Evolutionary conservation across 2,888 invertebrate genomes (phyloP).

Genomic region (Chorisops tibialis): DNA sequence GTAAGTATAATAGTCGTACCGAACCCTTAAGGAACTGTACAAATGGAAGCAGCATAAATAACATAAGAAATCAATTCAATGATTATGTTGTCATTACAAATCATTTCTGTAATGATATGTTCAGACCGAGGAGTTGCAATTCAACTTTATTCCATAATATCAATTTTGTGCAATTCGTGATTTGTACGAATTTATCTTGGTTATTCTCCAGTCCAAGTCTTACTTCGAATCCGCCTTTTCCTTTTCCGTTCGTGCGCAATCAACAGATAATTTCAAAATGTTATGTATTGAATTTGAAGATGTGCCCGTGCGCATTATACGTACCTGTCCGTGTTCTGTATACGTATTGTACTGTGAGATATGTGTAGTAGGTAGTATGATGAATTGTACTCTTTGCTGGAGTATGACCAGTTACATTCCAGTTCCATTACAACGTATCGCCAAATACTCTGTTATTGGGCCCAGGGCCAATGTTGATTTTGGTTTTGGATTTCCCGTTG

Average conservation of each 20-base stretch:
- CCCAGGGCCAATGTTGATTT: constrained; percentile 21
- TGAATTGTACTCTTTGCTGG: too few relatives aligned
- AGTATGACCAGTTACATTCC: constrained; percentile 22
- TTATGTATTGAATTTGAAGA: constrained; percentile 14
- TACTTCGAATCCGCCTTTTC: constrained; percentile 21
- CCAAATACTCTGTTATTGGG: constrained; percentile 23
- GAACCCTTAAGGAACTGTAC: background rate
- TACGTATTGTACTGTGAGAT: too few relatives aligned
- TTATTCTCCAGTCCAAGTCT: background rate
- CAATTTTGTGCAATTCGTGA: constrained; percentile 32
- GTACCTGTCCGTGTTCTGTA: too few relatives aligned
- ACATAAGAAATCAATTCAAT: constrained; percentile 36
- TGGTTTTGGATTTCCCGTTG: background rate
- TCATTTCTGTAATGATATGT: constrained; percentile 39
- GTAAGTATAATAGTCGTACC: too few relatives aligned
- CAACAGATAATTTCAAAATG: constrained; percentile 16
- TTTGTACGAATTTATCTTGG: constrained; percentile 33
- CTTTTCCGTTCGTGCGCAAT: constrained; percentile 29
- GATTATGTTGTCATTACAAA: constrained; percentile 40
- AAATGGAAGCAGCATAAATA: constrained; percentile 26
- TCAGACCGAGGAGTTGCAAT: constrained; percentile 27
- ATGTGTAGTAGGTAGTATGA: too few relatives aligned
- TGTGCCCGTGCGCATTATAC: background rate
- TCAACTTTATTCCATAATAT: constrained; percentile 27
- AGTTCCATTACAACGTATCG: constrained; percentile 19